A percentile compares a stretch with the other conserved stretches of the same genome.
These are phyloP conservation scores for Picathartes gymnocephalus DNA, from an alignment of 2,113 vertebrate species.

Conservation along the genomic window DNA sequence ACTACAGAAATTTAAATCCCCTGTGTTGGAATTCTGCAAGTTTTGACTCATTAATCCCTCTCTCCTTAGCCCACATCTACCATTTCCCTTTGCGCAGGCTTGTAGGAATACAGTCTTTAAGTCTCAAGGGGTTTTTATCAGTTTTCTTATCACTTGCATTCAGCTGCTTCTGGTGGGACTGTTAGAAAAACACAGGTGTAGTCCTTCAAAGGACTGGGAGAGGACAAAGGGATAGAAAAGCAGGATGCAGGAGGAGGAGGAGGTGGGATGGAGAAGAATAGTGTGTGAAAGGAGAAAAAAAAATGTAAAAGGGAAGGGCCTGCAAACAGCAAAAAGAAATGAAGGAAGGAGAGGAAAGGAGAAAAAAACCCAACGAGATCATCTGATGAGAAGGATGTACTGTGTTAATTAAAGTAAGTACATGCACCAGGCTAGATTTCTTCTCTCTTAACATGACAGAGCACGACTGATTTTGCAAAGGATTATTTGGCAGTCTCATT, in stretches of 20 bases:
- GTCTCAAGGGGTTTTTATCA: not conserved
- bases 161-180: slow-evolving; percentile 9
- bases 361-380: not conserved
- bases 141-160: slow-evolving; percentile 14
- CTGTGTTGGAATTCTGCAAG: not conserved
- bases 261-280: not conserved
- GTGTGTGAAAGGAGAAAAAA: not conserved
- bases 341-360: not conserved
- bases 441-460: not conserved
- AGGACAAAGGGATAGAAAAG: not conserved
- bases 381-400: not conserved
- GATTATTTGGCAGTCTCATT: not conserved
- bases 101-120: not conserved
- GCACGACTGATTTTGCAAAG: not conserved
- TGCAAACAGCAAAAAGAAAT: not conserved
- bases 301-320: not conserved
- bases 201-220: not conserved
- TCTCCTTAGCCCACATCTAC: not conserved
- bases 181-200: not conserved
- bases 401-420: not conserved
- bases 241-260: not conserved
- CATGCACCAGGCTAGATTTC: not conserved
- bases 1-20: not conserved
- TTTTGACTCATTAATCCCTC: not conserved
- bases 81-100: not conserved